Evolutionary conservation across 2,888 invertebrate species (phyloP), one percentile per base, ranked within the genome.

Genomic region (Lepidocyrtoides sp.): DNA sequence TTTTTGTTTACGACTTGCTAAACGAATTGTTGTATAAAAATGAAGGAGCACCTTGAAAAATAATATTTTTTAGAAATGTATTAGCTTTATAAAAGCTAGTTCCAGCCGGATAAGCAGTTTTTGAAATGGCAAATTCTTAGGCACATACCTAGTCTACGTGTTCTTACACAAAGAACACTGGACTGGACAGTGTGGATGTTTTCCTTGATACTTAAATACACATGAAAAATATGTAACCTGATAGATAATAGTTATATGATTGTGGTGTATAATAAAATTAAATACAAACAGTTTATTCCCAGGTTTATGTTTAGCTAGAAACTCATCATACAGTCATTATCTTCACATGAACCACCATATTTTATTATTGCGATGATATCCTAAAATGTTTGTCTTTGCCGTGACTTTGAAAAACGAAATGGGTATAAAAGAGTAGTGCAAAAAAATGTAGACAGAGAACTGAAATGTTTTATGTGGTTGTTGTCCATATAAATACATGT

Each of bases 351-450:
- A 48, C 20, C 10, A 57, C 5, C 2, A 51, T 2, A n/a, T 57
- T n/a, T n/a, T n/a, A n/a, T n/a, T n/a, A n/a, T n/a, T n/a, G n/a
- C n/a, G n/a, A 20, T 5, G 23, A 17, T 77, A 54, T 79, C 32
- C 51, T 10, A 36, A 44, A 82, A 60, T 44, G 44, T 83, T 83
- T 79, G 79, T 85, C 85, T 85, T 85, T 85, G 85, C 72, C 60
- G 66, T 85, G 85, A 85, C 85, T 85, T 85, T 85, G 85, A 85
- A 75, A 85, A 36, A n/a, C n/a, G n/a, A n/a, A n/a, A n/a, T n/a
- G n/a, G n/a, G n/a, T n/a, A n/a, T n/a, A n/a, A n/a, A n/a, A n/a
- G n/a, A 14, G 12, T 20, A 36, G 44, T 36, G 32, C n/a, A 23
- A 66, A 66, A 66, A 36, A 14, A 48, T 66, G 5, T 2, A 26